Evolutionary conservation across 2,888 invertebrate genomes (phyloP), one percentile per base, ranked within the genome.

Genomic region (Philereme transversata): DNA sequence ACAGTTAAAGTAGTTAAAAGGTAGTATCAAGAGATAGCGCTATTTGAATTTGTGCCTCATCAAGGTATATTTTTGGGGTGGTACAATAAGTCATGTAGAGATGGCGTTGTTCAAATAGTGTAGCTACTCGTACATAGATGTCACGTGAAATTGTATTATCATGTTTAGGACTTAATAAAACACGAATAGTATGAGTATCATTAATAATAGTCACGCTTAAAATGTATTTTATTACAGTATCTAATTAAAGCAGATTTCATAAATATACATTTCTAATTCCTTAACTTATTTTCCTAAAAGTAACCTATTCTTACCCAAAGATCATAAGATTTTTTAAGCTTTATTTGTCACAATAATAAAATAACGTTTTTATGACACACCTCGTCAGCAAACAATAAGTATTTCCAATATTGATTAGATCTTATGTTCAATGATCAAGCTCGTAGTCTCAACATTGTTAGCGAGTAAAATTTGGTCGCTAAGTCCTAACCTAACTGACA

Each of bases 201-300:
- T 64, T 67, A 65, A 53, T 68, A n/a, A 56, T 65, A 61, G 53
- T 57, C 55, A 62, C 64, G 56, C 55, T 70, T 55, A 63, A 64
- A 70, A 69, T 68, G 57, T 70, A 59, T 51, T 56, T 60, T 46
- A 57, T 53, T 64, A 61, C 60, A 74, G 68, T 70, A 67, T 70
- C 80, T 83, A 84, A 81, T 88, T 88, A 88, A 88, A 89, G 87
- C 87, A 79, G 66, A 76, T 82, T 81, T 68, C 81, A 87, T 87
- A 87, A 87, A 87, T 88, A 87, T 74, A 63, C 68, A 62, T 52
- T 50, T 50, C 55, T 68, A 68, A 64, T 53, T 60, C 10, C 5
- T 7, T 51, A 62, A 55, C 34, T 57, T 59, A 59, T 52, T 58
- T 65, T 41, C 49, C 4, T 1, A 11, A 51, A n/a, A 33, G 7